Base-by-base conservation (phyloP, 2,797 vertebrate species). In the Karalla daura region DNA sequence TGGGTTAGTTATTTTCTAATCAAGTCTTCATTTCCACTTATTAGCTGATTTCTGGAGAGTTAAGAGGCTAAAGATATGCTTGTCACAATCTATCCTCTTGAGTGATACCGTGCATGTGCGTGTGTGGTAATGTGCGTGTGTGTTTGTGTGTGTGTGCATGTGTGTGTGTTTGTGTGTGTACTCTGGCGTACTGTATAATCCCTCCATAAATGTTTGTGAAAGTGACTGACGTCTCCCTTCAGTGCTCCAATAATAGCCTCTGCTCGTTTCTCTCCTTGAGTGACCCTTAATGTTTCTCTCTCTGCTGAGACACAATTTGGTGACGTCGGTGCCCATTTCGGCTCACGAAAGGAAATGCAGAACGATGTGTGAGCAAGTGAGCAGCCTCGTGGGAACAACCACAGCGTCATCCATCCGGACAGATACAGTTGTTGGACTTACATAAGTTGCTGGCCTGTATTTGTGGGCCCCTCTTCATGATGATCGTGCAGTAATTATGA, bases 61-160 rank as follows among this genome's bases (percentile, higher is more conserved):
- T 80, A 78, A 79, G 62, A 74, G 70, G 61, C 72, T 80, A 41
- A 70, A 76, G 82, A 79, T 52, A 88, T 70, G 86, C 78, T 83
- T 89, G 87, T 90, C 87, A 87, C 44, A 56, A 82, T 86, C 60
- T 40, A 86, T 89, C 66, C 78, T 65, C 68, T 49, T 84, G 85
- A 89, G 80, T 86, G 77, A 88, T 84, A 60, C 10, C 35, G 36
- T 69, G 41, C 59, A 53, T 74, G 65, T 11, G 24, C 45, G 40
- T 14, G 24, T 24, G 20, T 25, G 20, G 21, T 28, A 18, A n/a
- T 23, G 18, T 33, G 36, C 65, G 41, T 62, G 56, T 74, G 65
- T 13, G 33, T 49, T 33, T 18, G 24, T 24, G 20, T 25, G 20
- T 30, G 49, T 30, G 10, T 6, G 28, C 28, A 3, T 49, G 32